These are phyloP conservation scores for Drosophila micromelanica DNA, from an alignment of 1,140 invertebrate species.

Conservation along the genomic window DNA sequence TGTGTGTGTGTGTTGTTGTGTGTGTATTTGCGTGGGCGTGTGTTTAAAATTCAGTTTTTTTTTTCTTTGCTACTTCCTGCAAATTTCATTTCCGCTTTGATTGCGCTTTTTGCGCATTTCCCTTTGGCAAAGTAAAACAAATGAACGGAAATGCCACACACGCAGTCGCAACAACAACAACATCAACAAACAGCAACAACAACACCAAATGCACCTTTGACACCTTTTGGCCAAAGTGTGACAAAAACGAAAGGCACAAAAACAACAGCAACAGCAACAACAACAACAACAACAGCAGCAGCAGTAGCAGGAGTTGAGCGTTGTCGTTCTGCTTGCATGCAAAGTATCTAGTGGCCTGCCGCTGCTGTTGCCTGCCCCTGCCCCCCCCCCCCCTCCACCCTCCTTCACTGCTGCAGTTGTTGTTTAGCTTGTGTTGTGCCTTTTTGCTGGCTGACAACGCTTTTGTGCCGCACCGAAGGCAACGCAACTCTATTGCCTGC, in stretches of 20 bases:
- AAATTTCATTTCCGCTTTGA: constrained; percentile 83
- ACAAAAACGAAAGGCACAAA: constrained; percentile 55
- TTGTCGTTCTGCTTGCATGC: constrained; percentile 64
- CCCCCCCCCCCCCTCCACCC: background rate
- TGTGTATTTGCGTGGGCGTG: constrained; percentile 10
- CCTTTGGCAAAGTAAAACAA: constrained; percentile 77
- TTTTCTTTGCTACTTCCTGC: constrained; percentile 65
- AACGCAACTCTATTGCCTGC: constrained; percentile 44
- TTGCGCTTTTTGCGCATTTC: constrained; percentile 79
- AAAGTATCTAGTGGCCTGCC: constrained; percentile 63
- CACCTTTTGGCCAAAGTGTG: constrained; percentile 77
- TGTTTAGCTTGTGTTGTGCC: constrained; percentile 73
- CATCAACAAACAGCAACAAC: constrained; percentile 50
- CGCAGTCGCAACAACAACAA: constrained; percentile 53
- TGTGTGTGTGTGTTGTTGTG: constrained; percentile 11
- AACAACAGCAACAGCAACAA: constrained; percentile 7
- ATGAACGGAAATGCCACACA: constrained; percentile 82
- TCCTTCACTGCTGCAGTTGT: constrained; percentile 38
- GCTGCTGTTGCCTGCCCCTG: background rate
- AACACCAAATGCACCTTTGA: constrained; percentile 71
- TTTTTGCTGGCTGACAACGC: constrained; percentile 61
- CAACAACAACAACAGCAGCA: background rate
- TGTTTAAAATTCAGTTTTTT: constrained; percentile 49
- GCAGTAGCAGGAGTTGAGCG: constrained; percentile 28
- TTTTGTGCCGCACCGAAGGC: constrained; percentile 31